Base-by-base conservation (phyloP, 2,113 vertebrate genomes). In the Cricetomys ansorgei region DNA sequence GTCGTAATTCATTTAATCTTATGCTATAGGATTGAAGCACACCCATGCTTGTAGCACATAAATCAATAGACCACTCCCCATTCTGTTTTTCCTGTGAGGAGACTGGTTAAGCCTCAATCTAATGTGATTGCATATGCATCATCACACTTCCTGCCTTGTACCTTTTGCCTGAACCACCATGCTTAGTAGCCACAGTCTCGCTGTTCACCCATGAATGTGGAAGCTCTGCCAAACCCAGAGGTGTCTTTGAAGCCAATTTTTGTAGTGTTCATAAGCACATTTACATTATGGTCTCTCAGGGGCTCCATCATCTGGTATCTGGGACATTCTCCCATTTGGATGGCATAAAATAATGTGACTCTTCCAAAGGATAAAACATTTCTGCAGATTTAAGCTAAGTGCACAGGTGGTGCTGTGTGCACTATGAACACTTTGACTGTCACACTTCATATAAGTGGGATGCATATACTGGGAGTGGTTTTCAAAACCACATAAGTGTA, bases 301-400 rank as follows among this genome's bases (percentile, higher is more conserved):
- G 90, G 64, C 64, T 83, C 80, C 80, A 53, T 98, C 94, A 92
- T 97, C 80, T 96, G 94, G 21, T 67, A 80, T 94, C 94, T 96
- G 90, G 96, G 88, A 94, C 96, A 94, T 59, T 92, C 85, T 97
- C 92, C 81, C 81, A 94, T 95, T 97, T 94, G 91, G 91, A 90
- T 95, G 92, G 91, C 95, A 95, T 92, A 94, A 92, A 97, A 95
- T 92, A 94, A 91, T 97, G 88, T 48, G 40, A 48, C 43, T 95
- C 80, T 93, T 92, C 88, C 53, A 73, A 84, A 72, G 88, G 91
- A 88, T 77, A 84, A 88, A 80, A 64, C 76, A 79, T 85, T 76
- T 91, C 85, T 23, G 9, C 55, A 92, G 76, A 87, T 91, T 95
- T 95, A 84, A 96, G 88, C 88, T 89, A 31, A 93, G 90, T 53